Base-by-base conservation (phyloP, 1,140 invertebrate species). In the Diorhabda elongata region DNA sequence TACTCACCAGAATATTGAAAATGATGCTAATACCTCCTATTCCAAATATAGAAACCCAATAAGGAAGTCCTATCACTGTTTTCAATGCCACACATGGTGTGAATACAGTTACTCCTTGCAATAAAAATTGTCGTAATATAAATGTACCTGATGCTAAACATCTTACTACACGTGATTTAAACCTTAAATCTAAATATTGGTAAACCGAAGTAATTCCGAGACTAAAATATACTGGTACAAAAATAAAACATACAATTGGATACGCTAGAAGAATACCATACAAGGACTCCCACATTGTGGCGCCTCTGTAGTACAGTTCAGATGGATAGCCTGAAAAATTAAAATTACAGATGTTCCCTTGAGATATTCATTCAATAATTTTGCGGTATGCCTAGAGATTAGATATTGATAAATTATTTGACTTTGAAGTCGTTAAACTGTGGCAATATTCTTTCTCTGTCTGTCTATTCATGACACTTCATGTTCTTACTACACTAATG, bases 191-290 rank as follows among this genome's bases (percentile, higher is more conserved):
- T 76, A 95, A 83, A 81, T 94, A 95, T 81, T 93, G 91, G 81
- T 94, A 94, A 42, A 94, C 91, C 0, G 91, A 93, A 62, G 92
- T 93, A 69, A 92, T 92, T 70, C 90, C 90, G 41, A 93, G 85
- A 71, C 87, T 89, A 78, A 90, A 93, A 82, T 93, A 94, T 59
- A 94, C 90, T 2, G 92, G 92, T 44, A 94, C 89, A 80, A 94
- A 93, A 72, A 93, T 81, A 78, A 87, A 92, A 78, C 89, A 90
- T 8, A 94, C 91, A 70, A 94, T 86, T 3, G 92, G 92, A 77
- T 92, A 93, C 2, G 92, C 91, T 45, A 90, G 82, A 47, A 91
- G 82, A 87, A 93, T 92, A 58, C 92, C 91, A 69, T 92, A 93
- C 0, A 94, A 82, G 2, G 90, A 92, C 81, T 93, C 91, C 92